These are phyloP conservation scores for Athalia circularis DNA, from an alignment of 2,888 invertebrate species.

Conservation along the genomic window DNA sequence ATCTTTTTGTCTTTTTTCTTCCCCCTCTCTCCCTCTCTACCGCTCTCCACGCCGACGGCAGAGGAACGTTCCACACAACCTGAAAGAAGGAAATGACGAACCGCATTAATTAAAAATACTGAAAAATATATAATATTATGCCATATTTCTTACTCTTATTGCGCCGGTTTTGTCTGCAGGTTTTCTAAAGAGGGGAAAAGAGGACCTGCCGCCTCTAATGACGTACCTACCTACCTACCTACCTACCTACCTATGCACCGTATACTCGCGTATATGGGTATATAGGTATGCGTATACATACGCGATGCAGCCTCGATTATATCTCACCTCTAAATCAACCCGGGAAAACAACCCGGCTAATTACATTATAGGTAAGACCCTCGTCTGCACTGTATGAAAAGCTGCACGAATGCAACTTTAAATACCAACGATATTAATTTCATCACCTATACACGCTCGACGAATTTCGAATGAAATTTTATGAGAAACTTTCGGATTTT, in stretches of 20 bases:
- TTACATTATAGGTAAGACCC: slow-evolving; percentile 9
- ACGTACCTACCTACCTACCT: slow-evolving; percentile 12
- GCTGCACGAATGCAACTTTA: too few species aligned
- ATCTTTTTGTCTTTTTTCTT: background rate
- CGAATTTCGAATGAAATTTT: too few species aligned
- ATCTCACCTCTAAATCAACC: slow-evolving; percentile 36
- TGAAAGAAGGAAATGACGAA: slow-evolving; percentile 37
- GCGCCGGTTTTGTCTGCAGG: slow-evolving; percentile 6
- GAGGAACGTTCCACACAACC: background rate
- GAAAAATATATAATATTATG: background rate
- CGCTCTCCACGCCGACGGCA: background rate
- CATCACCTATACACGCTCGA: too few species aligned
- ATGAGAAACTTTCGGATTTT: too few species aligned
- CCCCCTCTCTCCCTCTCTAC: background rate
- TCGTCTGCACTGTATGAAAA: too few species aligned
- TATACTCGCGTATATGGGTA: slow-evolving; percentile 2
- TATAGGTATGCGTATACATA: background rate
- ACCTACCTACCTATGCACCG: background rate
- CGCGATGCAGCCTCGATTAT: slow-evolving; percentile 29
- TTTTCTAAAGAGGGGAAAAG: slow-evolving; percentile 11
- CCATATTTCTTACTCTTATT: slow-evolving; percentile 14
- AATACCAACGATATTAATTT: too few species aligned
- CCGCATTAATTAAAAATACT: slow-evolving; percentile 34
- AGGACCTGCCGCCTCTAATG: slow-evolving; percentile 19
- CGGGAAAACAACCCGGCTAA: slow-evolving; percentile 25